A percentile compares a stretch with the other conserved stretches of the same genome.
Conservation (phyloP, 1,140 invertebrate species). For the Neodiprion lecontei region DNA sequence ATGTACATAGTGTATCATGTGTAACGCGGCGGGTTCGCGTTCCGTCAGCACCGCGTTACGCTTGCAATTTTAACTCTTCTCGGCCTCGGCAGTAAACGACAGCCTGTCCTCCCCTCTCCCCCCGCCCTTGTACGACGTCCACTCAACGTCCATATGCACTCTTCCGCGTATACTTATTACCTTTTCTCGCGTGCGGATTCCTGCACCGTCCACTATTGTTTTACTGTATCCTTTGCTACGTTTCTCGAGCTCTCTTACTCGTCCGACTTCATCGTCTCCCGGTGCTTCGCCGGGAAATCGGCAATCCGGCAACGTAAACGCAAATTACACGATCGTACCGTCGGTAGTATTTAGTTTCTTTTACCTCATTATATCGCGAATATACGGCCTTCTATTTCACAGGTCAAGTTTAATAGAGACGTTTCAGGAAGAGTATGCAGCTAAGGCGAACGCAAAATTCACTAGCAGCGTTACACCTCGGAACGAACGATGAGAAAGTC, state of each 20-base stretch:
- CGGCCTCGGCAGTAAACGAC: conserved; percentile 50
- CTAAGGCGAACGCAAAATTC: no score
- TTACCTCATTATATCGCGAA: not conserved
- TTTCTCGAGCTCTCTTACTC: not conserved
- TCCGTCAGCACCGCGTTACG: conserved; percentile 44
- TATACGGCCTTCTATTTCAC: no score
- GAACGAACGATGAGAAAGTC: no score
- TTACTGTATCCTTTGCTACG: not conserved
- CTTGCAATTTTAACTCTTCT: conserved; percentile 53
- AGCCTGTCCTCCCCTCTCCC: conserved; percentile 30
- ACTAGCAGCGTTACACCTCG: no score
- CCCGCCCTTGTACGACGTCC: no score
- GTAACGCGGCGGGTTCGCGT: conserved; percentile 3
- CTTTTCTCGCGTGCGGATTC: not conserved
- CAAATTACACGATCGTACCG: not conserved
- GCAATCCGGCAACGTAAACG: not conserved
- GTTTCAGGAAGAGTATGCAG: no score
- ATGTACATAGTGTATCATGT: no score
- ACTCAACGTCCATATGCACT: conserved; percentile 26
- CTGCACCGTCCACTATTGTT: not conserved
- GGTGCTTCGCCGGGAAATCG: not conserved
- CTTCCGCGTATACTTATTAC: conserved; percentile 35
- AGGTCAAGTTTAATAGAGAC: no score
- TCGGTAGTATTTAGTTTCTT: not conserved
- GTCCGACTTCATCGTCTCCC: no score